Evolutionary conservation across 2,797 vertebrate species (phyloP), one percentile per base, ranked within the genome.

Genomic region (Trachurus trachurus): DNA sequence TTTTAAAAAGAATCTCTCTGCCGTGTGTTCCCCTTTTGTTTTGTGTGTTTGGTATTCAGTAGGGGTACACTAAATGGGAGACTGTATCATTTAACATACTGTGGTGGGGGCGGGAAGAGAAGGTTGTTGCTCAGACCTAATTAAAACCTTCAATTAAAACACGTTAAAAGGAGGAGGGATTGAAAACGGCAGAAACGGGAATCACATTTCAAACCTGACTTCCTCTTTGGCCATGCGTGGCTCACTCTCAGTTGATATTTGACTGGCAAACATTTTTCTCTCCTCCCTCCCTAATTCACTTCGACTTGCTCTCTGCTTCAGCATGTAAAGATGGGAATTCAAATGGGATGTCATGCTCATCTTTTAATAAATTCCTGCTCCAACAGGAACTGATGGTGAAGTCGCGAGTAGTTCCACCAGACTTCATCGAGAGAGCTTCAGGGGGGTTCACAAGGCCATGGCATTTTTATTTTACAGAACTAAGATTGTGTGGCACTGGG

Each of bases 81-180:
- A 74, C 75, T 80, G 60, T 87, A 86, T 75, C 71, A 89, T 93
- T 92, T 91, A 83, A 76, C 87, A 85, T 74, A 67, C 75, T 47
- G 75, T 67, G 74, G 75, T 66, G 78, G 71, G 50, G 65, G 80
- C 34, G 80, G 72, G 80, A 16, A 26, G 63, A 47, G 74, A 80
- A 78, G 75, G 67, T 69, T 83, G 76, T 89, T 19, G 71, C 72
- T 82, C 75, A 63, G 74, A 90, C 81, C 81, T 93, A 81, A 95
- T 95, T 94, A 94, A 93, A 94, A 88, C 73, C 85, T 83, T 83
- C 80, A 88, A 93, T 94, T 92, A 89, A 91, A 91, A 75, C 65
- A 74, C 17, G 71, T 56, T 81, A 77, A 87, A 88, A 88, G 77
- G 76, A 86, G 61, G 56, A 87, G 66, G 67, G 69, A 82, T 78